Conservation (phyloP, 2,113 vertebrate species). For the Nerophis lumbriciformis region DNA sequence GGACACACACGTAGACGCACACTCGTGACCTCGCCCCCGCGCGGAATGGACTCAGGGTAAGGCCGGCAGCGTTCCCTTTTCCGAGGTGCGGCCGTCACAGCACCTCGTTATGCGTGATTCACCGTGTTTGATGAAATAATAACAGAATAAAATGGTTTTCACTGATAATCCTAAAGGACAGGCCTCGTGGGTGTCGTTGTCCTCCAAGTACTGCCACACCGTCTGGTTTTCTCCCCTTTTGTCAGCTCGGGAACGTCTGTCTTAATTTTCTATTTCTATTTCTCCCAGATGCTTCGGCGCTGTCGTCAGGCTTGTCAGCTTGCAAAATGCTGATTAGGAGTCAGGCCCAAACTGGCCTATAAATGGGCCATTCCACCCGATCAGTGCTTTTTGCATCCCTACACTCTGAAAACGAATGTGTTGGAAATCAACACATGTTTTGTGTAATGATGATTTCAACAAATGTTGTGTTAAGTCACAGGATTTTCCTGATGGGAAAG, state of each 20-base stretch:
- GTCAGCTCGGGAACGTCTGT: not conserved
- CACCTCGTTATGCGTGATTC: slow-evolving; percentile 33
- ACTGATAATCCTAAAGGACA: slow-evolving; percentile 6
- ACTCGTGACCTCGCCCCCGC: not conserved
- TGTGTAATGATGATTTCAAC: too few relatives aligned
- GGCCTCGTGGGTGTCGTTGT: not conserved
- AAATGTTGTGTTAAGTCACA: too few relatives aligned
- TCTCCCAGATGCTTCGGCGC: slow-evolving; percentile 2
- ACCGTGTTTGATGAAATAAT: slow-evolving; percentile 33
- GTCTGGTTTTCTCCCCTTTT: not conserved
- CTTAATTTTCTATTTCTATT: not conserved
- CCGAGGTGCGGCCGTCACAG: slow-evolving; percentile 27
- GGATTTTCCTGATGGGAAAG: too few relatives aligned
- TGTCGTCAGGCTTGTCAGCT: too few relatives aligned
- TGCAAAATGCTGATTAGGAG: too few relatives aligned
- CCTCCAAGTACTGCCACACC: slow-evolving; percentile 1
- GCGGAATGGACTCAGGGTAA: not conserved
- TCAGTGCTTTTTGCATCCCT: too few relatives aligned
- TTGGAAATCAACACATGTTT: too few relatives aligned
- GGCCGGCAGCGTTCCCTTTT: slow-evolving; percentile 26
- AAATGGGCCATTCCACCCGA: too few relatives aligned
- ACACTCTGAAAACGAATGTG: too few relatives aligned
- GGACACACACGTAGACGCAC: slow-evolving; percentile 1
- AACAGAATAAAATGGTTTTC: slow-evolving; percentile 22
- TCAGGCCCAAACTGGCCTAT: too few relatives aligned